These are phyloP conservation scores for Engystomops pustulosus DNA, from an alignment of 2,113 vertebrate genomes.

Conservation along the genomic window DNA sequence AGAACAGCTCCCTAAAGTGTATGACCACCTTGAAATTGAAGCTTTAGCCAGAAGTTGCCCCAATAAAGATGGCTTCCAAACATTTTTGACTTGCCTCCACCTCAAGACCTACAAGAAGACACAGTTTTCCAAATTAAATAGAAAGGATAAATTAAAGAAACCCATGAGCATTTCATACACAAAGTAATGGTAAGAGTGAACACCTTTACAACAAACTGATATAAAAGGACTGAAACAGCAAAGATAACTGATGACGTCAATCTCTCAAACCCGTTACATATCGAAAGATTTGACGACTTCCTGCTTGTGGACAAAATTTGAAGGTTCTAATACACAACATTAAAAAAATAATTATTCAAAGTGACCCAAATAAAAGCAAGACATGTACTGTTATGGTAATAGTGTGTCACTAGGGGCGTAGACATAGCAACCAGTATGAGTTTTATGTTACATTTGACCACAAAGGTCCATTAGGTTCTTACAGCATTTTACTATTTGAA, in stretches of 20 bases:
- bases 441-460: not conserved
- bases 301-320: not conserved
- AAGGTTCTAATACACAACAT: not conserved
- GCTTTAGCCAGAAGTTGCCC: not conserved
- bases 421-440: not conserved
- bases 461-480: not conserved
- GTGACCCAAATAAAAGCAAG: conserved; percentile 17
- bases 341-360: not conserved
- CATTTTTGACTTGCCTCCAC: conserved; percentile 4
- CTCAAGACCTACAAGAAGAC: not conserved
- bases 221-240: conserved; percentile 4
- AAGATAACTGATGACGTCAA: conserved; percentile 26
- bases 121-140: conserved; percentile 24
- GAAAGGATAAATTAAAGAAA: conserved; percentile 36
- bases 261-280: not conserved
- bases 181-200: conserved; percentile 23
- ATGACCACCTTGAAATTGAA: not conserved
- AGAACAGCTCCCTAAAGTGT: too few relatives aligned
- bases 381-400: not conserved
- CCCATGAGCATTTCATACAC: not conserved
- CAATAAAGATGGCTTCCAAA: not conserved
- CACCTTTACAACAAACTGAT: conserved; percentile 21
- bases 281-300: not conserved
- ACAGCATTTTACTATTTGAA: not conserved
- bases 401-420: not conserved